A percentile compares a stretch with the other conserved stretches of the same genome.
Evolutionary conservation across 2,888 invertebrate species (phyloP).

Genomic region (Prosopocoilus inquinatus): DNA sequence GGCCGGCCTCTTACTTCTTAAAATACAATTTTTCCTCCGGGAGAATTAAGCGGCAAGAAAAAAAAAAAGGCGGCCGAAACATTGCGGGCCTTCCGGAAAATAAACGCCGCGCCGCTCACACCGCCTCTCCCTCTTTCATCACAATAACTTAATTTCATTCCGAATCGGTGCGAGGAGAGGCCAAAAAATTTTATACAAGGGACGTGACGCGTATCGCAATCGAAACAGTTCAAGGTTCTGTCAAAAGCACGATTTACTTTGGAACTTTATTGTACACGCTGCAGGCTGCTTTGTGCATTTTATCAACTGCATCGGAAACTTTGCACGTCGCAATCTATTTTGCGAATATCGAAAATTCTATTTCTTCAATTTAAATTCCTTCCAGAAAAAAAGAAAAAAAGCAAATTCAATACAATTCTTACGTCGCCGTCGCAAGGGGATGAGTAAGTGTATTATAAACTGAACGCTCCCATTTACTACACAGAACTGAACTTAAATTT

Average conservation of each 20-base stretch:
- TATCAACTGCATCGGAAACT: background rate
- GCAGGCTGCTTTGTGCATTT: slow-evolving; percentile 13
- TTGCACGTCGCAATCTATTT: too few species aligned
- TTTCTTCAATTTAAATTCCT: too few species aligned
- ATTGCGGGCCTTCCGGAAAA: slow-evolving; percentile 14
- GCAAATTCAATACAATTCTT: too few species aligned
- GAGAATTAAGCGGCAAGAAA: background rate
- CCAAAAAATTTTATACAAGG: slow-evolving; percentile 17
- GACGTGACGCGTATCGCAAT: slow-evolving; percentile 13
- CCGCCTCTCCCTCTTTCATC: slow-evolving; percentile 14
- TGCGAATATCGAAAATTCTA: too few species aligned
- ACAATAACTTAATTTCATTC: slow-evolving; percentile 21
- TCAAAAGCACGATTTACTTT: slow-evolving; percentile 18
- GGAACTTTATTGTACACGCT: slow-evolving; percentile 16
- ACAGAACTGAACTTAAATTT: too few species aligned
- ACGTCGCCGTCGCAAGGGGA: too few species aligned
- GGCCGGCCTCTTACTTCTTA: too few species aligned
- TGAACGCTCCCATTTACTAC: too few species aligned
- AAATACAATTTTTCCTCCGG: background rate
- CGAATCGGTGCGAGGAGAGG: slow-evolving; percentile 14
- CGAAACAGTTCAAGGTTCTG: slow-evolving; percentile 17
- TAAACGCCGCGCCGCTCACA: too few species aligned
- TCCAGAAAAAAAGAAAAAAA: too few species aligned
- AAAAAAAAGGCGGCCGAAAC: background rate
- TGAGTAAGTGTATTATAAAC: too few species aligned